phyloP scores from a whole-genome alignment of 2,113 vertebrate genomes.

The Oenanthe oenanthe region DNA sequence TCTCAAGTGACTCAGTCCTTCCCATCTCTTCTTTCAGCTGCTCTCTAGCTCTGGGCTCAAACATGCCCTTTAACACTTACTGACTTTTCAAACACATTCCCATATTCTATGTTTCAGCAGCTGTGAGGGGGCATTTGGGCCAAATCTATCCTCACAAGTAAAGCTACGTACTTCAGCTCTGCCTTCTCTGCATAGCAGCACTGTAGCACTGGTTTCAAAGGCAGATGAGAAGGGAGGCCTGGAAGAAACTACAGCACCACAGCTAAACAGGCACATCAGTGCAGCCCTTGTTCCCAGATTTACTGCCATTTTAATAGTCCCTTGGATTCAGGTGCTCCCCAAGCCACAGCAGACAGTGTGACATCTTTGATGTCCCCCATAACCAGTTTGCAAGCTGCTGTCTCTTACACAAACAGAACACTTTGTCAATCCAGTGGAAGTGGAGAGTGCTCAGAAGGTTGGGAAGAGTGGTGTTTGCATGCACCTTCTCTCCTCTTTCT shows the following conservation, averaged over 20 bases:
- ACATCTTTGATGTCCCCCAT: background rate
- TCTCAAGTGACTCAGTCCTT: constrained; percentile 55
- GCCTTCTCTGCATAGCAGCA: constrained; percentile 25
- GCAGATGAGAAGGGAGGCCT: background rate
- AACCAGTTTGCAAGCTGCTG: background rate
- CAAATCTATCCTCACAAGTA: constrained; percentile 55
- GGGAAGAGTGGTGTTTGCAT: background rate
- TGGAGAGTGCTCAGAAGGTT: background rate
- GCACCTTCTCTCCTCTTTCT: background rate
- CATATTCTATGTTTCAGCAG: constrained; percentile 44
- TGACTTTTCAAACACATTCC: constrained; percentile 45
- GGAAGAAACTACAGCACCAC: constrained; percentile 27
- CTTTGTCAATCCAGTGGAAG: background rate
- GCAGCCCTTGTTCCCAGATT: background rate
- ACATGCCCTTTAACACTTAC: constrained; percentile 45
- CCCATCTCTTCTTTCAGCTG: constrained; percentile 33
- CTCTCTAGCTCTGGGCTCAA: constrained; percentile 20
- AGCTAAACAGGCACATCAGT: background rate
- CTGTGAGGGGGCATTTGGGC: constrained; percentile 28
- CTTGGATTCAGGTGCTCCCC: background rate
- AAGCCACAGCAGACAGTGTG: background rate
- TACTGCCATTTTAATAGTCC: background rate
- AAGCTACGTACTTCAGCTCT: constrained; percentile 63
- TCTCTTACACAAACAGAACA: background rate
- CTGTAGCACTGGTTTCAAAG: constrained; percentile 32